Conservation (phyloP, 1,140 invertebrate genomes). For the Drusus annulatus region DNA sequence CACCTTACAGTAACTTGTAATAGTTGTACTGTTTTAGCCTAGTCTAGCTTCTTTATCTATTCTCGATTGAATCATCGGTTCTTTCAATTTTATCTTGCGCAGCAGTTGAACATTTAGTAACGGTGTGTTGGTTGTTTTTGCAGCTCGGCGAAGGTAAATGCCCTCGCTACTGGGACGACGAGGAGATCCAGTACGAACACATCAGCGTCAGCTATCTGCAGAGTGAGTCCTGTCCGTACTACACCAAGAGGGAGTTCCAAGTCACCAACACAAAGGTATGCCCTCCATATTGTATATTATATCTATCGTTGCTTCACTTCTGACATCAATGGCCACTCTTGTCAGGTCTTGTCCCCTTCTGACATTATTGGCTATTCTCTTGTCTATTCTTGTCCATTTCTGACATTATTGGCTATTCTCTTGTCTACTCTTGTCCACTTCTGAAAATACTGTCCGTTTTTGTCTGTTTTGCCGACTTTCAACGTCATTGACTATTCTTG, state of each 20-base stretch:
- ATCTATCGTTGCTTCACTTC: too few species aligned
- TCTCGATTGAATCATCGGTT: too few species aligned
- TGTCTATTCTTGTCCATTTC: slow-evolving; percentile 16
- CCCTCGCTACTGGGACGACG: slow-evolving; percentile 93
- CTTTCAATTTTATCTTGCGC: too few species aligned
- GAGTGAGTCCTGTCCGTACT: slow-evolving; percentile 90
- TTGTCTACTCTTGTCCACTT: background rate
- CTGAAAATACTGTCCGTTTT: background rate
- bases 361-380: too few species aligned
- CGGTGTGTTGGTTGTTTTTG: slow-evolving; percentile 41
- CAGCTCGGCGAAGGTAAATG: slow-evolving; percentile 86
- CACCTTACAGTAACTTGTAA: too few species aligned
- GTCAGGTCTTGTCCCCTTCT: too few species aligned
- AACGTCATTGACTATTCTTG: too few species aligned
- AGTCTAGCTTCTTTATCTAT: too few species aligned
- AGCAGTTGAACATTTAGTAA: too few species aligned
- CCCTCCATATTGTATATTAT: too few species aligned
- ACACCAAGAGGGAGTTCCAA: slow-evolving; percentile 86
- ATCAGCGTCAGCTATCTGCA: slow-evolving; percentile 89
- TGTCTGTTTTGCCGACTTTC: background rate
- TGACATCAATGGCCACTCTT: too few species aligned
- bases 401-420: background rate
- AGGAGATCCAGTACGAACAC: slow-evolving; percentile 86
- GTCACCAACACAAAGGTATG: slow-evolving; percentile 84
- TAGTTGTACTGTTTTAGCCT: too few species aligned